Conservation (phyloP, 2,113 vertebrate species). For the Gyps fulvus region DNA sequence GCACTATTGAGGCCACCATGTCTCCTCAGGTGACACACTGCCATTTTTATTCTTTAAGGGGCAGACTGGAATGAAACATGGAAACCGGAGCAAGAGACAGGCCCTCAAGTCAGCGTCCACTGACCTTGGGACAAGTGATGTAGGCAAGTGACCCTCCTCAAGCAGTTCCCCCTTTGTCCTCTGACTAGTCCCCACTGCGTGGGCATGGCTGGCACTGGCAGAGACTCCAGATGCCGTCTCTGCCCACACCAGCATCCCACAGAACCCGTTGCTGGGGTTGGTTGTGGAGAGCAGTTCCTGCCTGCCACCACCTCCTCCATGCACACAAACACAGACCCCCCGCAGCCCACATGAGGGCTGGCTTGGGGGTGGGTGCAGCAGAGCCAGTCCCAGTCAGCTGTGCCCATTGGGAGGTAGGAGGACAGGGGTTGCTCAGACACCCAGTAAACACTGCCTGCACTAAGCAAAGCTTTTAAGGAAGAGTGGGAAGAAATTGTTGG, state of each 20-base stretch:
- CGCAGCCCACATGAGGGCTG: rapidly evolving
- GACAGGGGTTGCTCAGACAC: background rate
- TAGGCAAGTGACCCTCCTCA: conserved; percentile 78
- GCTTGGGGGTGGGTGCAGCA: background rate
- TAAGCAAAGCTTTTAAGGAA: background rate
- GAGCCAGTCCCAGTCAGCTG: background rate
- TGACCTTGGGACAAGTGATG: conserved; percentile 91
- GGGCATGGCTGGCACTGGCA: too few relatives aligned
- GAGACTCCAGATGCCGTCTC: background rate
- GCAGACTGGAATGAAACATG: conserved; percentile 90
- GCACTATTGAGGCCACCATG: rapidly evolving
- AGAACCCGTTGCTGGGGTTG: background rate
- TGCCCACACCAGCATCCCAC: background rate
- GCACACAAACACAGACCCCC: too few relatives aligned
- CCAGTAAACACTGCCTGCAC: background rate
- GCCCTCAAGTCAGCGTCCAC: conserved; percentile 95
- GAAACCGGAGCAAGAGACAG: conserved; percentile 89
- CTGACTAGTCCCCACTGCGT: rapidly evolving
- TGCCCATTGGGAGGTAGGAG: background rate
- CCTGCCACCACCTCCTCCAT: rapidly evolving
- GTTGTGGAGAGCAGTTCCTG: background rate
- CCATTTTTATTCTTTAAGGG: conserved; percentile 62
- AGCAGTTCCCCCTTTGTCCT: background rate
- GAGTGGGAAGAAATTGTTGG: background rate
- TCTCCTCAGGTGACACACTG: background rate